phyloP scores from a whole-genome alignment of 1,140 invertebrate genomes.

The Macrosteles quadrilineatus region DNA sequence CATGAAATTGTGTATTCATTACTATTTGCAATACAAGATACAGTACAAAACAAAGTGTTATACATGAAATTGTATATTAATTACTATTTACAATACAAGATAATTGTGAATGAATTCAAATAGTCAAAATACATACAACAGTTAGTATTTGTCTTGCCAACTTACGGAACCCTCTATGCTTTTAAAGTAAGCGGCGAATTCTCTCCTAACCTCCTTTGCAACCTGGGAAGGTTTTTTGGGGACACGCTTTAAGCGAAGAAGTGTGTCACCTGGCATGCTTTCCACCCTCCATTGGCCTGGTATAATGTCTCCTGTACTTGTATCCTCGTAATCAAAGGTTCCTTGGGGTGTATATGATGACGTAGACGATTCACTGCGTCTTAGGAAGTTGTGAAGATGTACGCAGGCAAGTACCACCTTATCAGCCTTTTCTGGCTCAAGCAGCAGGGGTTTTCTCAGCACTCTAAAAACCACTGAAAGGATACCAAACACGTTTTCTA shows the following conservation, averaged over 20 bases:
- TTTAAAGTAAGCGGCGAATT: neutral
- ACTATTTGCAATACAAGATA: too few species aligned
- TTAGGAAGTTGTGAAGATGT: slow-evolving; percentile 32
- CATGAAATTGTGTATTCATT: too few species aligned
- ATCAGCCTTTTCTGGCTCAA: slow-evolving; percentile 34
- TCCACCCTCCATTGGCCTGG: neutral
- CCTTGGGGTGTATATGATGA: slow-evolving; percentile 23
- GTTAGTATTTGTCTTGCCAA: slow-evolving; percentile 2
- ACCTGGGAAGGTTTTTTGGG: neutral
- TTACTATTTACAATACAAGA: too few species aligned
- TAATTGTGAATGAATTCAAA: too few species aligned
- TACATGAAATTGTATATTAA: too few species aligned
- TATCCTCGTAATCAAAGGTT: slow-evolving; percentile 18
- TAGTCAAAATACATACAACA: slow-evolving; percentile 13
- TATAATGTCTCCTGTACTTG: neutral
- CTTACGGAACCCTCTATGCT: slow-evolving; percentile 6
- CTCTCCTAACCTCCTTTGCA: neutral
- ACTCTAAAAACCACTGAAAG: slow-evolving; percentile 29
- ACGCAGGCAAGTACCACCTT: slow-evolving; percentile 28
- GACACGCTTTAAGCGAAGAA: neutral
- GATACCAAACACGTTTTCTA: slow-evolving; percentile 35
- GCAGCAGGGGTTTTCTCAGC: slow-evolving; percentile 30
- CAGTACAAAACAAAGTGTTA: too few species aligned
- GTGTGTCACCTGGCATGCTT: neutral
- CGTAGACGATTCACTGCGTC: slow-evolving; percentile 31